Conservation (phyloP, 2,113 vertebrate species). For the Eublepharis macularius region DNA sequence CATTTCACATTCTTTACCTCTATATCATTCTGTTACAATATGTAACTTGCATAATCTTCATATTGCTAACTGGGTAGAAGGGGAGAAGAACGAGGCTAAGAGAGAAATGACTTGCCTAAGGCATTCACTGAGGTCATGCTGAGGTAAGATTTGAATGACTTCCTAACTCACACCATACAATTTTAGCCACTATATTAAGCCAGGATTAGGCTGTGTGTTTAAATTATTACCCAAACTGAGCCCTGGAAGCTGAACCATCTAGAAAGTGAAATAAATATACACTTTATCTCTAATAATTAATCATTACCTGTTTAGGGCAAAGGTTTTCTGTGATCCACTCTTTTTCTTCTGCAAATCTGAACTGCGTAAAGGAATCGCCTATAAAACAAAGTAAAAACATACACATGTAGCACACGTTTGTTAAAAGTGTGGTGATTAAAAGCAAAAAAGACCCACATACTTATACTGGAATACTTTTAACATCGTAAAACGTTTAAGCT, state of each 20-base stretch:
- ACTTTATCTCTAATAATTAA: background rate
- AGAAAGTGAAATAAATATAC: background rate
- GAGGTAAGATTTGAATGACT: background rate
- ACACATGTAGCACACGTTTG: background rate
- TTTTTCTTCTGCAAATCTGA: slow-evolving; percentile 92
- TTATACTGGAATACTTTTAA: no score
- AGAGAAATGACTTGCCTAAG: background rate
- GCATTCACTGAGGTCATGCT: background rate
- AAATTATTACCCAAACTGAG: background rate
- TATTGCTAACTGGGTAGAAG: background rate
- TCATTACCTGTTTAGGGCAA: slow-evolving; percentile 79
- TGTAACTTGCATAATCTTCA: background rate
- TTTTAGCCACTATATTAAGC: background rate
- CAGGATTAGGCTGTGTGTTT: background rate
- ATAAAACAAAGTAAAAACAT: slow-evolving; percentile 16
- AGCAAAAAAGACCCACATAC: no score
- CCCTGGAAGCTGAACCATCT: background rate
- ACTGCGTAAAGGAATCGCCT: slow-evolving; percentile 95
- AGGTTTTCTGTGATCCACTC: slow-evolving; percentile 86
- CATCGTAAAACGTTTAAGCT: no score
- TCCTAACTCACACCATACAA: background rate
- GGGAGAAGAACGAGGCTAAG: background rate
- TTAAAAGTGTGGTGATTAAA: no score
- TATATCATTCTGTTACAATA: background rate
- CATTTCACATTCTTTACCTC: background rate